A percentile compares a stretch with the other conserved stretches of the same genome.
phyloP scores from a whole-genome alignment of 1,140 invertebrate species.

The Hirudo medicinalis region DNA sequence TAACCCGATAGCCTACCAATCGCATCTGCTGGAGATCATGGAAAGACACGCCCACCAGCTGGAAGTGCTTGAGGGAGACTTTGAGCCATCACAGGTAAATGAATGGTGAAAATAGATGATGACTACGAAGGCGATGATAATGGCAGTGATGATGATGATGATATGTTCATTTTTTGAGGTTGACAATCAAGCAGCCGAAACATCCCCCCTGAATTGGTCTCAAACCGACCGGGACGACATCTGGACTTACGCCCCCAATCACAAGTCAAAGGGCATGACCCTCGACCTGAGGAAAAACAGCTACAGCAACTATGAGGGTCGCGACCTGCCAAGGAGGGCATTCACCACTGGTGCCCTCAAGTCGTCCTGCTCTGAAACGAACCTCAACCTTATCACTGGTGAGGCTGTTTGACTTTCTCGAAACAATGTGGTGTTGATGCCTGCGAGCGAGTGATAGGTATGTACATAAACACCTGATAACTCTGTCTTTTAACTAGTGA shows the following conservation, averaged over 20 bases:
- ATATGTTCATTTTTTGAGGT: too few relatives aligned
- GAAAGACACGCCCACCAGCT: constrained; percentile 37
- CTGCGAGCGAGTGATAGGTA: too few relatives aligned
- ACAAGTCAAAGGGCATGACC: too few relatives aligned
- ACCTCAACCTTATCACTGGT: constrained; percentile 3
- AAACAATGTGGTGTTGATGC: too few relatives aligned
- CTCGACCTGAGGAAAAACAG: too few relatives aligned
- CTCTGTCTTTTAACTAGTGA: too few relatives aligned
- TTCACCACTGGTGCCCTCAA: neutral
- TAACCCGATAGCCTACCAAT: constrained; percentile 38
- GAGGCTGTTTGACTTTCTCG: neutral
- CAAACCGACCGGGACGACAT: neutral
- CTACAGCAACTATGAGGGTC: too few relatives aligned
- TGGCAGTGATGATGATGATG: neutral
- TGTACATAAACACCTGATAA: too few relatives aligned
- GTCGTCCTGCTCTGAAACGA: constrained; percentile 1
- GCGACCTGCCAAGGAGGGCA: too few relatives aligned
- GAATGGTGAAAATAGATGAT: neutral
- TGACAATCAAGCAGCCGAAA: too few relatives aligned
- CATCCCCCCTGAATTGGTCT: neutral
- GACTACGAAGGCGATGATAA: neutral
- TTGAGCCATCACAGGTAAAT: constrained; percentile 26
- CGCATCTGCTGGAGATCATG: constrained; percentile 23
- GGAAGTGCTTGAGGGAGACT: constrained; percentile 34
- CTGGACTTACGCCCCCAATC: too few relatives aligned